Evolutionary conservation across 2,113 vertebrate species (phyloP).

Genomic region (Neolamprologus caudopunctatus): DNA sequence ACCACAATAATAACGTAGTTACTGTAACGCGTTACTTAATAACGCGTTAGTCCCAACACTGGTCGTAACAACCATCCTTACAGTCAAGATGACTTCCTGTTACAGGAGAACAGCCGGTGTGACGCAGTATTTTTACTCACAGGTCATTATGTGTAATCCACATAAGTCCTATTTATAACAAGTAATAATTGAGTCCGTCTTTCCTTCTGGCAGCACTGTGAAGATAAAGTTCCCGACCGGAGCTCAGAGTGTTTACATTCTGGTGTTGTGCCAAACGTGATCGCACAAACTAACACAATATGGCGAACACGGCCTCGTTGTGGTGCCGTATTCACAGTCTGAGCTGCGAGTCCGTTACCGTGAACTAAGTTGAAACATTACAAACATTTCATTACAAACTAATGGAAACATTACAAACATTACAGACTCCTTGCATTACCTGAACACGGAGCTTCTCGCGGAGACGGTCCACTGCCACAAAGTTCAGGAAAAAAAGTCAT

Average conservation of each 20-base stretch:
- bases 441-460: neutral
- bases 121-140: neutral
- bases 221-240: rapidly evolving
- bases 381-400: neutral
- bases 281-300: neutral
- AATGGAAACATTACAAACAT: neutral
- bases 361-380: neutral
- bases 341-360: neutral
- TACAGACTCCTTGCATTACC: neutral
- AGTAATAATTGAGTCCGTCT: rapidly evolving
- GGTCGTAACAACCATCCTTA: neutral
- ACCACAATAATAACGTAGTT: too few species aligned
- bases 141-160: neutral
- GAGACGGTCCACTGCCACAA: neutral
- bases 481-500: rapidly evolving
- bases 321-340: rapidly evolving
- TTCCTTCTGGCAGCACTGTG: neutral
- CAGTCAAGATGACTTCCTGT: neutral
- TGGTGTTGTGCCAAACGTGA: neutral
- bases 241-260: neutral
- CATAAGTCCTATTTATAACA: rapidly evolving
- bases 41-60: too few species aligned
- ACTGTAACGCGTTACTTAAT: too few species aligned
- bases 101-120: rapidly evolving
- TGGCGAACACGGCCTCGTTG: neutral